Conservation (phyloP, 2,113 vertebrate species). For the Eidolon helvum region DNA sequence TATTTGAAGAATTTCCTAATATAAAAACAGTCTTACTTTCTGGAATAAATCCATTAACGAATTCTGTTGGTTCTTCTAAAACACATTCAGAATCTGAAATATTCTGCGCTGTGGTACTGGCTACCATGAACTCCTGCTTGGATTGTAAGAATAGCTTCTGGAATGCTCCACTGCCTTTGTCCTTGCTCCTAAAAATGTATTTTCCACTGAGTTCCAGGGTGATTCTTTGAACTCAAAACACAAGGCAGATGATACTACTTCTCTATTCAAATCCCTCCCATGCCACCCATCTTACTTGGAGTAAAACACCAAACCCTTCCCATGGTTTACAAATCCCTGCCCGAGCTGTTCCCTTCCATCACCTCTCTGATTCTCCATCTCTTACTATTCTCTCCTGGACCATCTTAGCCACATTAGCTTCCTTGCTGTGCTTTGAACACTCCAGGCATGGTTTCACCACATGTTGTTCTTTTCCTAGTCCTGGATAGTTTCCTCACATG, state of each 20-base stretch:
- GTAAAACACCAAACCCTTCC: background rate
- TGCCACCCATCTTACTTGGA: background rate
- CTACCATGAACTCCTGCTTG: background rate
- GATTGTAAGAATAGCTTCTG: background rate
- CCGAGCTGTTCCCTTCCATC: accelerated
- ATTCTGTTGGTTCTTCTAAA: background rate
- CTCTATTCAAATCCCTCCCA: background rate
- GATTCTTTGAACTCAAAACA: background rate
- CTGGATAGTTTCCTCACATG: background rate
- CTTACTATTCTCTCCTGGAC: background rate
- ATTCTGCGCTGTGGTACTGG: background rate
- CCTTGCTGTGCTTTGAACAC: background rate
- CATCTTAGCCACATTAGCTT: background rate
- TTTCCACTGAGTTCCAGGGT: background rate
- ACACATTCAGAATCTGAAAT: background rate
- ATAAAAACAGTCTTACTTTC: background rate
- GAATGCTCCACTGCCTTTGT: background rate
- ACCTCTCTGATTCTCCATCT: background rate
- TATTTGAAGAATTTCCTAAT: background rate
- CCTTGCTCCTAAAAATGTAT: background rate
- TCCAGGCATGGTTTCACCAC: background rate
- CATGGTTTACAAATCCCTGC: too few species aligned
- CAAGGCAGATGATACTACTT: background rate
- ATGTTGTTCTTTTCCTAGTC: background rate
- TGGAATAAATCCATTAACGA: background rate